A percentile compares a stretch with the other conserved stretches of the same genome.
phyloP scores from a whole-genome alignment of 2,888 invertebrate genomes.

The Tipula confusa region DNA sequence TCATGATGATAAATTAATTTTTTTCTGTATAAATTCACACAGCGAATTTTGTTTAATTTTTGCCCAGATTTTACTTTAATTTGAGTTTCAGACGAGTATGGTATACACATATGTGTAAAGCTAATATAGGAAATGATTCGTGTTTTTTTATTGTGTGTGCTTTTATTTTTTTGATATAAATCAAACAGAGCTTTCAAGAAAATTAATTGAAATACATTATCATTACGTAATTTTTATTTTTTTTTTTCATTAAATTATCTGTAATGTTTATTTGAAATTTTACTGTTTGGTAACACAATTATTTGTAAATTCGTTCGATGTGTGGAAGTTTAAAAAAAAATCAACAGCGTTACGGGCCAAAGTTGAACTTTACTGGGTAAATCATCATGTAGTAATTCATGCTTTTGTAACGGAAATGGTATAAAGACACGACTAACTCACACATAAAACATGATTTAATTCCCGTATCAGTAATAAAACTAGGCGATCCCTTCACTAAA shows the following conservation, averaged over 20 bases:
- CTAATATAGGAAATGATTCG: background rate
- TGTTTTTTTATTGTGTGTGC: background rate
- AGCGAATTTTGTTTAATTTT: background rate
- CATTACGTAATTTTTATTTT: background rate
- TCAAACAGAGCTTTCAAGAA: background rate
- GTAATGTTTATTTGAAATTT: background rate
- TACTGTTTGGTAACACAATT: background rate
- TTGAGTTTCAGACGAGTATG: background rate
- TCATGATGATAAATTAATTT: background rate
- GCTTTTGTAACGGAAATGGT: no score
- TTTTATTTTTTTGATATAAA: background rate
- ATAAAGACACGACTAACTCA: no score
- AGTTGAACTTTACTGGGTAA: no score
- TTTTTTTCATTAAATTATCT: no score
- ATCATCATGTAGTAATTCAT: no score
- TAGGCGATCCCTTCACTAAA: no score
- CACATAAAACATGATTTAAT: no score
- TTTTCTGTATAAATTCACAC: background rate
- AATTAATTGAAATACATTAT: background rate
- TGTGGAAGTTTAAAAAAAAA: no score
- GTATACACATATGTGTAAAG: background rate
- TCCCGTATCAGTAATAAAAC: no score
- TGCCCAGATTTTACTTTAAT: background rate
- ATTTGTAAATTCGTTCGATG: no score
- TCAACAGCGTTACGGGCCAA: no score